phyloP scores from a whole-genome alignment of 37 sponge, comb jelly and placozoan genomes.

The Spongia lamella region DNA sequence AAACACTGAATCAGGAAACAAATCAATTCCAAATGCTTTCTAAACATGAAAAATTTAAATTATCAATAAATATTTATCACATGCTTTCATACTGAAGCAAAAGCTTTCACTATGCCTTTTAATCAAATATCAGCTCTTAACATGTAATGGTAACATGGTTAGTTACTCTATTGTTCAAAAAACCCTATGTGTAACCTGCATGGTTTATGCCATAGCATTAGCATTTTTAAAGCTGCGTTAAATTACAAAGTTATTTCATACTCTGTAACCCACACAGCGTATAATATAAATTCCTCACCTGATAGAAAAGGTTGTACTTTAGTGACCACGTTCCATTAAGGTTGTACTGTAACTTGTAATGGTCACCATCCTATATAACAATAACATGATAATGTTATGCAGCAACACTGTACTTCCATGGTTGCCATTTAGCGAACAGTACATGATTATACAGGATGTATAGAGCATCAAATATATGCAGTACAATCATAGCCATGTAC shows the following conservation, averaged over 20 bases:
- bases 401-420: too few species aligned
- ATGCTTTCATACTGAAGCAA: too few species aligned
- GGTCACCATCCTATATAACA: constrained; percentile 22
- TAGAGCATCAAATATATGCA: too few species aligned
- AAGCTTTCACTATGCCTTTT: too few species aligned
- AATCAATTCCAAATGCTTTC: constrained; percentile 30
- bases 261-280: too few species aligned
- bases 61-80: too few species aligned
- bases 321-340: constrained; percentile 62
- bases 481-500: too few species aligned
- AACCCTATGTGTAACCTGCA: not conserved
- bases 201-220: not conserved
- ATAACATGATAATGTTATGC: not conserved
- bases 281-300: constrained; percentile 25
- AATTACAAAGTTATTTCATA: too few species aligned
- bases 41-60: not conserved
- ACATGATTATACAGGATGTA: not conserved
- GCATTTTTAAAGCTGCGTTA: too few species aligned
- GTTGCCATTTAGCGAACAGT: not conserved
- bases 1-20: constrained; percentile 55
- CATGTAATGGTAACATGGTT: too few species aligned
- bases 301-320: constrained; percentile 75
- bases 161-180: not conserved
- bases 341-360: constrained; percentile 63
- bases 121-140: too few species aligned